phyloP scores from a whole-genome alignment of 2,113 vertebrate genomes.

The Corythornis madagascariensis region DNA sequence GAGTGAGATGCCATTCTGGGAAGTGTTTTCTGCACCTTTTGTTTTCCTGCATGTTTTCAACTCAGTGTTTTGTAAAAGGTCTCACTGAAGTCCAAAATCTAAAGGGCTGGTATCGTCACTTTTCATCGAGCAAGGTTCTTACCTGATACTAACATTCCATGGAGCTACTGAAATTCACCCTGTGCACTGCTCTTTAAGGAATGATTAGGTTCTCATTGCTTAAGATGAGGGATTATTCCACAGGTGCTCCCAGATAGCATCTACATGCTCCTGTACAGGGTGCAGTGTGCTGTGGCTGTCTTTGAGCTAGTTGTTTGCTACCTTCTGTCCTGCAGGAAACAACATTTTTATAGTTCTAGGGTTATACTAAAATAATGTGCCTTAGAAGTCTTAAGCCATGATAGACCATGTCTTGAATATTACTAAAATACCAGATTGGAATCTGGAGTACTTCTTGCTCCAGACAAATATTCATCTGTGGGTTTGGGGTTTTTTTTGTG shows the following conservation, averaged over 20 bases:
- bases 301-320: not conserved
- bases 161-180: not conserved
- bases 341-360: not conserved
- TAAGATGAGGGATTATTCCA: not conserved
- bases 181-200: not conserved
- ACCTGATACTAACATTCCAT: not conserved
- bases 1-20: not conserved
- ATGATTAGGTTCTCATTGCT: not conserved
- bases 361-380: not conserved
- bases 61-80: not conserved
- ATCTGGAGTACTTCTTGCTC: not conserved
- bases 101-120: not conserved
- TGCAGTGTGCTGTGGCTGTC: rapidly evolving
- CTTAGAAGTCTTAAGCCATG: not conserved
- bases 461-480: not conserved
- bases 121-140: not conserved
- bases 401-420: not conserved
- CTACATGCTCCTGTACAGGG: not conserved
- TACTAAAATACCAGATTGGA: not conserved
- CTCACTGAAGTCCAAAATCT: not conserved
- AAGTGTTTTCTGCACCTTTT: not conserved
- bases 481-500: not conserved
- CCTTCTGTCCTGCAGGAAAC: not conserved
- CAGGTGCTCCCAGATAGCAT: not conserved
- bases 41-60: not conserved